Percentiles rank a stretch among this genome's conserved stretches.
Evolutionary conservation across 2,797 vertebrate species (phyloP).

Genomic region (Neosilurus hyrtlii): DNA sequence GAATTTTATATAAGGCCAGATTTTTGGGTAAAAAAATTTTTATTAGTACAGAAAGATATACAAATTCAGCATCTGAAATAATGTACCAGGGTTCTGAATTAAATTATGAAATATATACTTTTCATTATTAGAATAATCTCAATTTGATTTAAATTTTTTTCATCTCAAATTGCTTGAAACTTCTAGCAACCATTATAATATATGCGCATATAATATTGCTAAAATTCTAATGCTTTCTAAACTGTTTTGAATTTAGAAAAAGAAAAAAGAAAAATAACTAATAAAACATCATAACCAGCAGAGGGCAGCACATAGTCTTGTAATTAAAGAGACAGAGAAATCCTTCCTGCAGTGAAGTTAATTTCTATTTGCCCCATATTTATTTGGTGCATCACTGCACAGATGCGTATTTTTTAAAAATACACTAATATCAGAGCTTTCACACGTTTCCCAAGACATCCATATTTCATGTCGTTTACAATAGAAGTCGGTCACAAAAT

Average conservation of each 20-base stretch:
- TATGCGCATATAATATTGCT: neutral
- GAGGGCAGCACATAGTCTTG: conserved; percentile 16
- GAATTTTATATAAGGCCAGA: too few species aligned
- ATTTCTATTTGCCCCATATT: neutral
- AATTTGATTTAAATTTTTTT: neutral
- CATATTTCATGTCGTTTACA: neutral
- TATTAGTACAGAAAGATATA: too few species aligned
- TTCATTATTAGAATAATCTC: neutral
- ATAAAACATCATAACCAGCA: neutral
- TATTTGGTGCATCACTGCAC: neutral
- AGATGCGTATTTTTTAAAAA: neutral
- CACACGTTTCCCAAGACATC: neutral
- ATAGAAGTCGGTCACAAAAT: neutral
- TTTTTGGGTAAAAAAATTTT: too few species aligned
- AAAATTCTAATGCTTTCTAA: neutral
- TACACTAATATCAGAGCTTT: neutral
- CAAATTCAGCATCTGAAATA: neutral
- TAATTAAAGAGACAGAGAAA: too few species aligned
- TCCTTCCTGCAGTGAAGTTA: neutral
- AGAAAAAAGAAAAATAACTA: neutral
- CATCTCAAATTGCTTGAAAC: neutral
- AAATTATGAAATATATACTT: neutral
- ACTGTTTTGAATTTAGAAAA: neutral
- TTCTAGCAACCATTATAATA: neutral
- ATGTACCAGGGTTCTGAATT: neutral